Conservation (phyloP, 1,140 invertebrate species). For the Aphaenogaster floridana region DNA sequence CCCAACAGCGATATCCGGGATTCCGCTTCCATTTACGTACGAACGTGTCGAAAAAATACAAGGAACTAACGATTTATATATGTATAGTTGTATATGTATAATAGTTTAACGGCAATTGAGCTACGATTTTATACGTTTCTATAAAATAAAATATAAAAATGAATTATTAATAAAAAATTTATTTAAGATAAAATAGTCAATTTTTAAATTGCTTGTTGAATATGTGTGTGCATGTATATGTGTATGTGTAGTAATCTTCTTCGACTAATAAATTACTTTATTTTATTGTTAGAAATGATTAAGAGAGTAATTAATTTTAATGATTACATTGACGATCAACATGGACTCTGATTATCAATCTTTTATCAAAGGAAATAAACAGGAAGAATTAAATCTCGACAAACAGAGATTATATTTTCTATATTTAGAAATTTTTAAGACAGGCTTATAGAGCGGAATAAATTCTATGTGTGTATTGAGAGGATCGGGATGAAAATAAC, state of each 20-base stretch:
- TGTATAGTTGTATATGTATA: not conserved
- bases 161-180: not conserved
- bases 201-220: not conserved
- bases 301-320: slow-evolving; percentile 1
- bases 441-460: not conserved
- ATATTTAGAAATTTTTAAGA: slow-evolving; percentile 22
- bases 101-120: not conserved
- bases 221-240: too few species aligned
- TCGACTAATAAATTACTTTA: not conserved
- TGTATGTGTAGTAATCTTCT: not conserved
- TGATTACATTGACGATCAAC: not conserved
- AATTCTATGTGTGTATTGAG: slow-evolving; percentile 6
- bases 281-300: not conserved
- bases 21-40: not conserved
- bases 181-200: not conserved
- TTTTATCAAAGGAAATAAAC: too few species aligned
- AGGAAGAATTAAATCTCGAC: not conserved
- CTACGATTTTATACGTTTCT: not conserved
- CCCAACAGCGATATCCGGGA: not conserved
- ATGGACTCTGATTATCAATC: not conserved
- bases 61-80: not conserved
- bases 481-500: slow-evolving; percentile 35
- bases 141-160: slow-evolving; percentile 17
- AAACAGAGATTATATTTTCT: not conserved
- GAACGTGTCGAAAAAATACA: not conserved